Percentiles rank a stretch among this genome's conserved stretches.
These are phyloP conservation scores for Datnioides undecimradiatus DNA, from an alignment of 2,113 vertebrate species.

Conservation along the genomic window DNA sequence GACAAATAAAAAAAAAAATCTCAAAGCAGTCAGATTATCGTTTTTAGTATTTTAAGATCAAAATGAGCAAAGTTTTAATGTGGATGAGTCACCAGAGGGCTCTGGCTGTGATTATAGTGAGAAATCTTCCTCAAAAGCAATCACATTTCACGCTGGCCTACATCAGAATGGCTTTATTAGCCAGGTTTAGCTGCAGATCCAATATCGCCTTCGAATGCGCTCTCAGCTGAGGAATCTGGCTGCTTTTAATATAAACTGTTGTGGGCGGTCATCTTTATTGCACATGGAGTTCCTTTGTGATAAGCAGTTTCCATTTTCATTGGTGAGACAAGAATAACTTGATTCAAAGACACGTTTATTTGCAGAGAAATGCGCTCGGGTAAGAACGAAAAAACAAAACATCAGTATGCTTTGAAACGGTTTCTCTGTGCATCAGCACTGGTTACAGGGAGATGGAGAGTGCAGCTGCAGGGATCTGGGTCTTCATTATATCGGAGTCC, in stretches of 20 bases:
- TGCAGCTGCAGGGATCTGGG: constrained; percentile 28
- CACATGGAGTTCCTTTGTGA: constrained; percentile 45
- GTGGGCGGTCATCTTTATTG: constrained; percentile 61
- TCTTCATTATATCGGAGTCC: constrained; percentile 56
- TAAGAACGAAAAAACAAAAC: constrained; percentile 51
- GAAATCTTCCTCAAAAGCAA: constrained; percentile 23
- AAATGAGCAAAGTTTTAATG: background rate
- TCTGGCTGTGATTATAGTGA: constrained; percentile 15
- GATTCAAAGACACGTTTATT: constrained; percentile 61
- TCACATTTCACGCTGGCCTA: constrained; percentile 52
- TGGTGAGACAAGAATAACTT: constrained; percentile 53
- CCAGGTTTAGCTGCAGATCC: constrained; percentile 37
- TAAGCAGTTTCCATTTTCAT: constrained; percentile 64
- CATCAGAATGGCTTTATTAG: constrained; percentile 53
- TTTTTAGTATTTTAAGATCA: background rate
- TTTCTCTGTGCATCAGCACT: constrained; percentile 34
- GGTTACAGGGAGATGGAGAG: constrained; percentile 24
- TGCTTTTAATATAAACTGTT: constrained; percentile 58
- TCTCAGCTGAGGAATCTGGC: constrained; percentile 8
- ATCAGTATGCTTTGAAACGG: constrained; percentile 49
- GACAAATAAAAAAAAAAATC: no score
- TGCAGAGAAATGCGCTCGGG: constrained; percentile 52
- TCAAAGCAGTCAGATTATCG: no score
- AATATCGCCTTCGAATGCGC: constrained; percentile 10
- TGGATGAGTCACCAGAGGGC: constrained; percentile 6